phyloP scores from a whole-genome alignment of 2,888 invertebrate genomes.

The Rhorus exstirpatorius region DNA sequence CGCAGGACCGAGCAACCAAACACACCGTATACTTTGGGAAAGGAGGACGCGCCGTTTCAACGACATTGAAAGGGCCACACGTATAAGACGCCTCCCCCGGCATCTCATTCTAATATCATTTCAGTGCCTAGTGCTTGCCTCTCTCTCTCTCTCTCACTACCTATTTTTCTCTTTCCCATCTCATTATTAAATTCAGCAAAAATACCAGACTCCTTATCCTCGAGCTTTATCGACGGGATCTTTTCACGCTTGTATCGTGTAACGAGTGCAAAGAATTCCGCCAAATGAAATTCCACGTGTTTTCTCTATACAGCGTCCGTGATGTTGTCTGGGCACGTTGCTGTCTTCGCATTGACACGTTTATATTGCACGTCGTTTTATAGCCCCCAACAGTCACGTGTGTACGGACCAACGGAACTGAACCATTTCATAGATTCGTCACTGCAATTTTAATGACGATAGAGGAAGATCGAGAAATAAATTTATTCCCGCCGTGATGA shows the following conservation, averaged over 20 bases:
- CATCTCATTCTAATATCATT: constrained; percentile 20
- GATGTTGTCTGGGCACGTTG: neutral
- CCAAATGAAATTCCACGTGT: constrained; percentile 81
- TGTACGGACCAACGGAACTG: constrained; percentile 7
- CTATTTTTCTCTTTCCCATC: constrained; percentile 4
- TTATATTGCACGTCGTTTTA: neutral
- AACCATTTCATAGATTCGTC: constrained; percentile 16
- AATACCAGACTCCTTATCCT: constrained; percentile 49
- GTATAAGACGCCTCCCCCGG: constrained; percentile 18
- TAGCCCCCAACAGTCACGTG: neutral
- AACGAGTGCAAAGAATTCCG: constrained; percentile 81
- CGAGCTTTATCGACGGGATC: constrained; percentile 33
- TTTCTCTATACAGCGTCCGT: constrained; percentile 43
- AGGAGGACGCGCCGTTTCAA: constrained; percentile 30
- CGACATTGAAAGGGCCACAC: constrained; percentile 31
- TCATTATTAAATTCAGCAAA: constrained; percentile 17
- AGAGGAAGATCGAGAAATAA: too few species aligned
- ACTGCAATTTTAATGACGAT: constrained; percentile 1
- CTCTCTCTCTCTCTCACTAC: constrained; percentile 11
- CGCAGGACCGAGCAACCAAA: constrained; percentile 48
- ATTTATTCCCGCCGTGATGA: too few species aligned
- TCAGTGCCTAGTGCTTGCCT: constrained; percentile 39
- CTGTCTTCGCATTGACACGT: constrained; percentile 12
- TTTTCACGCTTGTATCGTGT: constrained; percentile 69
- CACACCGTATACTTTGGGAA: constrained; percentile 29